Conservation (phyloP, 2,888 invertebrate genomes). For the Linnaemya vulpina region DNA sequence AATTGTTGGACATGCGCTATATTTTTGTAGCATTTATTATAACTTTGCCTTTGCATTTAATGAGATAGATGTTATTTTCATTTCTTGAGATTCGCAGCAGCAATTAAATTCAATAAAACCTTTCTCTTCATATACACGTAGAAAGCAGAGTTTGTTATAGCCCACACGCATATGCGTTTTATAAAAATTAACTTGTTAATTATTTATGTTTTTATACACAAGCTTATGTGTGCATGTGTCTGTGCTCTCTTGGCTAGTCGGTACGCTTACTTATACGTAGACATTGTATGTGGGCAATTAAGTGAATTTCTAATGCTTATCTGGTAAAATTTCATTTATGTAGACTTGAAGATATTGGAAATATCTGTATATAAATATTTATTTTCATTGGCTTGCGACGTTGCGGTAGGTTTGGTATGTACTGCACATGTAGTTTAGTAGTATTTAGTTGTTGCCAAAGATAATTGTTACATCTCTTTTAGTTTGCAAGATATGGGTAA, state of each 20-base stretch:
- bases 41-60: conserved; percentile 35
- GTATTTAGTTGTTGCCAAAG: conserved; percentile 30
- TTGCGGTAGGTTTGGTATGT: conserved; percentile 70
- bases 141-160: conserved; percentile 8
- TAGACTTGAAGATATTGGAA: conserved; percentile 65
- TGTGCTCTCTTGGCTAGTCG: neutral
- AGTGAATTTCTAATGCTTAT: conserved; percentile 74
- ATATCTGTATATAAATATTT: conserved; percentile 11
- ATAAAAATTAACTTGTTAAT: conserved; percentile 61
- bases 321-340: conserved; percentile 67
- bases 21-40: neutral
- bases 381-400: conserved; percentile 32
- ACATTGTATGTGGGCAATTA: conserved; percentile 51
- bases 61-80: conserved; percentile 24
- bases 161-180: conserved; percentile 61
- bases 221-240: neutral
- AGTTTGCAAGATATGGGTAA: conserved; percentile 13
- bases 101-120: conserved; percentile 61
- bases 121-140: conserved; percentile 56
- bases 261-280: neutral
- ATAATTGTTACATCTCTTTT: conserved; percentile 60
- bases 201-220: conserved; percentile 42
- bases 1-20: neutral
- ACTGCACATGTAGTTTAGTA: conserved; percentile 56
- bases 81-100: conserved; percentile 28